Conservation (phyloP, 1,140 invertebrate species). For the Drosophila malerkotliana region DNA sequence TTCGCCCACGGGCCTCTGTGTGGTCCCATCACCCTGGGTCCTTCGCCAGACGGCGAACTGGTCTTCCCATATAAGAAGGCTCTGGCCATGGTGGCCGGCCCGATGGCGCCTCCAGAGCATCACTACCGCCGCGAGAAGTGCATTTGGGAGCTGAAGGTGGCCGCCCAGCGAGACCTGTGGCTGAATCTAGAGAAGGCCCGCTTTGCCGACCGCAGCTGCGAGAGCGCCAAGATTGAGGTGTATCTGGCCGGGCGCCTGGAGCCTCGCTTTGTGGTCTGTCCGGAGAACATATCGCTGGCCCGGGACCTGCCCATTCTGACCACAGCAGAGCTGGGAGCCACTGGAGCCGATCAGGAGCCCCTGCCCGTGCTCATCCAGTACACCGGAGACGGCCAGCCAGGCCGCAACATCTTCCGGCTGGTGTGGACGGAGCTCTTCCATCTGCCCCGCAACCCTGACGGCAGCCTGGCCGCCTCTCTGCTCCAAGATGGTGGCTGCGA, state of each 20-base stretch:
- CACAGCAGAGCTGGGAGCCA: conserved; percentile 88
- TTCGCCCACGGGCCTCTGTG: conserved; percentile 95
- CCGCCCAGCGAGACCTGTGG: conserved; percentile 92
- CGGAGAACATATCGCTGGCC: conserved; percentile 91
- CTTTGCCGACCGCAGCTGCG: conserved; percentile 91
- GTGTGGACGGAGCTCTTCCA: conserved; percentile 96
- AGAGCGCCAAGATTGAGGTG: conserved; percentile 93
- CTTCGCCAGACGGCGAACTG: conserved; percentile 92
- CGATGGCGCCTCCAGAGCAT: conserved; percentile 78
- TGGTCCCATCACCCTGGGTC: conserved; percentile 90
- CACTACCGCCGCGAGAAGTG: conserved; percentile 89
- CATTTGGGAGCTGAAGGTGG: conserved; percentile 94
- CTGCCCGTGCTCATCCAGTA: conserved; percentile 88
- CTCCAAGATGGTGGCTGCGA: conserved; percentile 89
- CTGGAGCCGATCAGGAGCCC: conserved; percentile 87
- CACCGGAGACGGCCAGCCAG: conserved; percentile 87
- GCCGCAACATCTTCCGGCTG: conserved; percentile 92
- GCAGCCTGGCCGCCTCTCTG: conserved; percentile 90
- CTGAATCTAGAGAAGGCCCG: conserved; percentile 93
- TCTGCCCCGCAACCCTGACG: conserved; percentile 91
- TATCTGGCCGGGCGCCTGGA: conserved; percentile 88
- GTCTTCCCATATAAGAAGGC: conserved; percentile 94
- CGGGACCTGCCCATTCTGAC: conserved; percentile 91
- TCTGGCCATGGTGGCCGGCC: conserved; percentile 85
- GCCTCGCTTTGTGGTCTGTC: conserved; percentile 91